A percentile compares a stretch with the other conserved stretches of the same genome.
phyloP scores from a whole-genome alignment of 2,113 vertebrate species.

The Sapayoa aenigma region DNA sequence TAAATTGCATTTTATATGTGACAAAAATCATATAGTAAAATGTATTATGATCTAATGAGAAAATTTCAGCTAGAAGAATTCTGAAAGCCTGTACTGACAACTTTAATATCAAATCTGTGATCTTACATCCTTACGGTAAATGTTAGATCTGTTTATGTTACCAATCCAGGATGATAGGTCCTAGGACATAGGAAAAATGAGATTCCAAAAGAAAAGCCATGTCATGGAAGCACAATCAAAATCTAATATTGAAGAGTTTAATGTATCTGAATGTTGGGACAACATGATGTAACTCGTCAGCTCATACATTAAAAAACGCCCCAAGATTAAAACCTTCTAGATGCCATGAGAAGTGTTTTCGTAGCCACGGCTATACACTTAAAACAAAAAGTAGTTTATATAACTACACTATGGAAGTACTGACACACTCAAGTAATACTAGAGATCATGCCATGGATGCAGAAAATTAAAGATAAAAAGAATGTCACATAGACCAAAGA shows the following conservation, averaged over 20 bases:
- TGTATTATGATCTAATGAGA: background rate
- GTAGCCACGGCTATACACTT: slow-evolving; percentile 48
- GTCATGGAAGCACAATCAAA: background rate
- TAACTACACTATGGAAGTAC: slow-evolving; percentile 9
- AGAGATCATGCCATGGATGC: background rate
- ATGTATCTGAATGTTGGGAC: background rate
- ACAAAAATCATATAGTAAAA: background rate
- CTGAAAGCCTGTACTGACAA: background rate
- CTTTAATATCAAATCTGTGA: background rate
- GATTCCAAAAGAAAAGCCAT: background rate
- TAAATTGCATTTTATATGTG: background rate
- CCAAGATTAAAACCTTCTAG: slow-evolving; percentile 42
- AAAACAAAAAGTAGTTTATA: slow-evolving; percentile 9
- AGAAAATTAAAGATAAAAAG: background rate
- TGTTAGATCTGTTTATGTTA: slow-evolving; percentile 4
- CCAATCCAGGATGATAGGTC: background rate
- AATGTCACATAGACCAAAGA: background rate
- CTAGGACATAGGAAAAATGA: background rate
- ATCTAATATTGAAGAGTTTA: background rate
- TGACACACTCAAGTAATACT: background rate
- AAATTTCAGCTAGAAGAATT: background rate
- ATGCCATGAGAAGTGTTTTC: slow-evolving; percentile 50
- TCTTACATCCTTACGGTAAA: background rate
- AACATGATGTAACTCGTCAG: slow-evolving; percentile 22
- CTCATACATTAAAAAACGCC: background rate